These are phyloP conservation scores for Nephrotoma flavescens DNA, from an alignment of 2,888 invertebrate species.

Conservation along the genomic window DNA sequence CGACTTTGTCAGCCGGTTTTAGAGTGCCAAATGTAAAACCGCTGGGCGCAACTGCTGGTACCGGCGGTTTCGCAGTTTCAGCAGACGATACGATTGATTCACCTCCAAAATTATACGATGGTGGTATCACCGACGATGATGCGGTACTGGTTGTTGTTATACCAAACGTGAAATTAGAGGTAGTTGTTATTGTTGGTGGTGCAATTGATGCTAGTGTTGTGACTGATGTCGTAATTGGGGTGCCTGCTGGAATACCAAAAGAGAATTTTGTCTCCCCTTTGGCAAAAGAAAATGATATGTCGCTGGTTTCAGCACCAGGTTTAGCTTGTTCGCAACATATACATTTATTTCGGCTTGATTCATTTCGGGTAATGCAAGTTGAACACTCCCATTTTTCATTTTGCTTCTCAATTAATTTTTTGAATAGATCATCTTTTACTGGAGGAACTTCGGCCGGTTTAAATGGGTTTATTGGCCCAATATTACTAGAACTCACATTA, in stretches of 20 bases:
- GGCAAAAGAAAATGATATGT: constrained; percentile 17
- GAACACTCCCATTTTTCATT: constrained; percentile 41
- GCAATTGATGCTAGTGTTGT: neutral
- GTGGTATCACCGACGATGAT: constrained; percentile 1
- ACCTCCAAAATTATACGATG: neutral
- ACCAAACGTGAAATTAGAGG: constrained; percentile 6
- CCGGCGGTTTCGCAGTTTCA: neutral
- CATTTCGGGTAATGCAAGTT: constrained; percentile 44
- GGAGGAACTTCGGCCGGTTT: constrained; percentile 10
- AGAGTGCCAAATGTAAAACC: neutral
- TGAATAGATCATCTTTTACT: constrained; percentile 24
- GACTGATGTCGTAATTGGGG: neutral
- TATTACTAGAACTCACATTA: neutral
- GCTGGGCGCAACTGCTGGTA: neutral
- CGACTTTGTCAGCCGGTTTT: neutral
- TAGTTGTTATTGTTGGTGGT: neutral
- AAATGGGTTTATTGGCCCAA: constrained; percentile 2
- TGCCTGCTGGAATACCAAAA: constrained; percentile 20
- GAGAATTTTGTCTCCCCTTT: constrained; percentile 19
- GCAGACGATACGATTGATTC: neutral
- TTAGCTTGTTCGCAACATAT: constrained; percentile 42
- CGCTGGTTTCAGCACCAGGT: constrained; percentile 25
- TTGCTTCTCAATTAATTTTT: constrained; percentile 24
- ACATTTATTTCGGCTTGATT: constrained; percentile 33
- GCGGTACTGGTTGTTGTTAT: constrained; percentile 4